phyloP scores from a whole-genome alignment of 2,797 vertebrate species.

The Tinamus major region DNA sequence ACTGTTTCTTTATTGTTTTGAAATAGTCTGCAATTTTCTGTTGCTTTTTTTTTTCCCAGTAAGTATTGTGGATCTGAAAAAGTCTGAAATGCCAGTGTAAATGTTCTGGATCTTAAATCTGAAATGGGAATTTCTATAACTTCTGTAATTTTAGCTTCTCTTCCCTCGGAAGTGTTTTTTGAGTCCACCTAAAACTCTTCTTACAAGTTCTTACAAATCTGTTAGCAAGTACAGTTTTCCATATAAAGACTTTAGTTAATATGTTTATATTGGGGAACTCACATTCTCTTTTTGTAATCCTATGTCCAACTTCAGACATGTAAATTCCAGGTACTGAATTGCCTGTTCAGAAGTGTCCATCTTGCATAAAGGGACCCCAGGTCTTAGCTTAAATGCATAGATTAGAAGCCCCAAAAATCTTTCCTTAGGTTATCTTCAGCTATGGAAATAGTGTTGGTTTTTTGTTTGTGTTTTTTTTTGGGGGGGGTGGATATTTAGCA shows the following conservation, averaged over 20 bases:
- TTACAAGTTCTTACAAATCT: neutral
- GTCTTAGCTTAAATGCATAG: too few species aligned
- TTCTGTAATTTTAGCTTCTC: neutral
- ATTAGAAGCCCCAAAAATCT: too few species aligned
- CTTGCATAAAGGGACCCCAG: too few species aligned
- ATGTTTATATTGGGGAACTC: too few species aligned
- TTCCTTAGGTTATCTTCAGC: neutral
- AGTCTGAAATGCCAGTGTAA: slow-evolving; percentile 31
- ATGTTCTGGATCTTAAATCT: slow-evolving; percentile 30
- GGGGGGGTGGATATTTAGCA: too few species aligned
- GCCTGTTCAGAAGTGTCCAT: too few species aligned
- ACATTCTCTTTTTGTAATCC: too few species aligned
- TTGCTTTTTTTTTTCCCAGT: slow-evolving; percentile 3
- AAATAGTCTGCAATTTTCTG: slow-evolving; percentile 39
- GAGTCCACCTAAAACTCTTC: neutral
- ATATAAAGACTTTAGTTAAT: neutral
- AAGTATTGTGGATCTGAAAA: slow-evolving; percentile 43
- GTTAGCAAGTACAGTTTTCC: neutral
- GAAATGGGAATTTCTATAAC: slow-evolving; percentile 14
- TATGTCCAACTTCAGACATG: too few species aligned
- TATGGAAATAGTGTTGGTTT: neutral
- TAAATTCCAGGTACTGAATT: too few species aligned
- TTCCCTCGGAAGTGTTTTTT: neutral
- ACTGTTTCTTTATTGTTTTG: neutral
- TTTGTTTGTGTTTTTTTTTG: too few species aligned